Base-by-base conservation (phyloP, 37 sponge, comb jelly and placozoan species). In the Spongilla lacustris region DNA sequence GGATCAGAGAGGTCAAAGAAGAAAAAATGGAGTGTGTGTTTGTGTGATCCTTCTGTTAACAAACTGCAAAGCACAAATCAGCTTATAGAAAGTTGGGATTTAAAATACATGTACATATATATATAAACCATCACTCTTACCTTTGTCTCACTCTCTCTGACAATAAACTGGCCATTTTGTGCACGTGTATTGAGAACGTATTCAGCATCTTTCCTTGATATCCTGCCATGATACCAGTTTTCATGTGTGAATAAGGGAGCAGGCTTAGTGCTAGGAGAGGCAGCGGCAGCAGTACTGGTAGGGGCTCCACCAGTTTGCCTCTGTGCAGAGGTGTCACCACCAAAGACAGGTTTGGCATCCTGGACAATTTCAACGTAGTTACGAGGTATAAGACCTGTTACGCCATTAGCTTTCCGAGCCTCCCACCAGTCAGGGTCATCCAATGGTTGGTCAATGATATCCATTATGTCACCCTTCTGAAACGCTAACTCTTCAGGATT, bases 371-470 rank as follows among this genome's bases (percentile, higher is more conserved):
- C 93, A 12, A 96, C 96, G 70, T 96, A 96, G 82, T 96, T 96
- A 21, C 96, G 58, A 21, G 96, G 96, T 6, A 96, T 87, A n/a
- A 96, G 86, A 12, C 96, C 96, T 23, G 80, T 87, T 21, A 24
- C 74, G 2, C 89, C 89, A 32, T 90, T 78, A 11, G 84, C 77
- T 22, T 83, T 90, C 25, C 92, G 71, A 21, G 96, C 96, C 72
- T 96, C 94, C 96, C 96, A 96, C 96, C 96, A 96, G 34, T 96
- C 96, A 11, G 96, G 96, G 81, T 96, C 96, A 8, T 96, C 91
- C 5, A 77, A 83, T 13, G 96, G 96, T 34, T 93, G 96, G 70
- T 91, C 96, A 30, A 88, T 84, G 11, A 96, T 85, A 27, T 96
- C 96, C 89, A 96, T 71, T 21, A 90, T 38, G 48, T 96, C 94